Evolutionary conservation across 2,888 invertebrate genomes (phyloP).

Genomic region (Ichneumoninae sp.): DNA sequence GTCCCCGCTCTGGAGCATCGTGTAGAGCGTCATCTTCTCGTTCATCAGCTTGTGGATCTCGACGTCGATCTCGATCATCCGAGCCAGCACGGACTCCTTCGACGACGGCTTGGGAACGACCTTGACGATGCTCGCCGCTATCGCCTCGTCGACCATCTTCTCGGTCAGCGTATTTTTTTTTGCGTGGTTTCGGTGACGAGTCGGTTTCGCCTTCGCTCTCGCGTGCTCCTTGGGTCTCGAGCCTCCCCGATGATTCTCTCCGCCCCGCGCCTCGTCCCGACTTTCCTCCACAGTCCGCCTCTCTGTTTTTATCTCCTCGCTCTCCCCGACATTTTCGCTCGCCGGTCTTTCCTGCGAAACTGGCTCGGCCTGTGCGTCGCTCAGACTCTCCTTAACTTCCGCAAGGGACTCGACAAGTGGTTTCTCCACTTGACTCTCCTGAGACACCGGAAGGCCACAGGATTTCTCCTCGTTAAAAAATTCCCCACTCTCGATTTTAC

Average conservation of each 20-base stretch:
- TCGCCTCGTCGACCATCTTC: constrained; percentile 69
- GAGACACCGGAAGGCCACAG: background rate
- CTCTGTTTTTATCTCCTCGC: background rate
- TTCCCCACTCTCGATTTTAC: background rate
- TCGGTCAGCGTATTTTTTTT: constrained; percentile 60
- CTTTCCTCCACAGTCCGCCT: background rate
- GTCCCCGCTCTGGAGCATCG: constrained; percentile 84
- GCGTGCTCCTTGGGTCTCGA: constrained; percentile 53
- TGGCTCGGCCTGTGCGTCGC: background rate
- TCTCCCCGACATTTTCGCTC: background rate
- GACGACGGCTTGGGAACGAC: constrained; percentile 70
- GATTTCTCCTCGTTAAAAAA: background rate
- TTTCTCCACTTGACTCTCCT: background rate
- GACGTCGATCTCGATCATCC: constrained; percentile 87
- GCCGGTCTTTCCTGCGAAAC: background rate
- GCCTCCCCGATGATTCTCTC: constrained; percentile 41
- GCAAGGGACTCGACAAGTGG: too few species aligned
- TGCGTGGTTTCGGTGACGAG: constrained; percentile 47
- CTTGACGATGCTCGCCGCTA: constrained; percentile 63
- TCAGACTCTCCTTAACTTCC: background rate
- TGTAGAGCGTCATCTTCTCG: constrained; percentile 87
- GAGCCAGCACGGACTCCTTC: constrained; percentile 84
- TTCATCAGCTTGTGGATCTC: constrained; percentile 86
- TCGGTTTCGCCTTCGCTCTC: constrained; percentile 56
- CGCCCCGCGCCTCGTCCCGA: constrained; percentile 19